Evolutionary conservation across 2,113 vertebrate species (phyloP), one percentile per base, ranked within the genome.

Genomic region (Saccopteryx leptura): DNA sequence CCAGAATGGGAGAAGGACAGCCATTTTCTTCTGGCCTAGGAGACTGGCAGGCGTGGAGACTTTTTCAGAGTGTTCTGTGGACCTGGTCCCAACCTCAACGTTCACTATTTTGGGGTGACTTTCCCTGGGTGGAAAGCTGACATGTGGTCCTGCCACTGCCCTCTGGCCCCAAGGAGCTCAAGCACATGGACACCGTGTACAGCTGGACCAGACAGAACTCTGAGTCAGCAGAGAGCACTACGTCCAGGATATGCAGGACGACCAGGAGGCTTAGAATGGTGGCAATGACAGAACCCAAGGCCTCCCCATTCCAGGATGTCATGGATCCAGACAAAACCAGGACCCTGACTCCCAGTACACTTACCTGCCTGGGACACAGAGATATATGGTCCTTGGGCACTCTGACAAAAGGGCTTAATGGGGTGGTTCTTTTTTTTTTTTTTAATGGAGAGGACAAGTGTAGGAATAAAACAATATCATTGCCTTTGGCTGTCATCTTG

Each of bases 161-260:
- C 80, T 71, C 48, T 3, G 3, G 39, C 79, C 79, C 76, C 19
- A 24, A 11, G 3, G 63, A 54, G 78, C 69, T 92, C 60, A 54
- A 82, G 74, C 48, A 65, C 26, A 72, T 8, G 56, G 79, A 63
- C 0, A 0, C 52, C 0, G 0, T 24, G 69, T 66, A n/a, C 39
- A 56, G 79, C 58, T 82, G 87, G 33, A 54, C 24, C 91, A 88
- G 84, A 91, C 94, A 90, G 82, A 96, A 79, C 69, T 90, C 83
- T 63, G 85, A 69, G 50, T 88, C 69, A 87, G 88, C 94, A 95
- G 92, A 95, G 66, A 87, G 78, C 39, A 39, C 83, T 46, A 69
- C 26, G 21, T 79, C 72, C 7, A 14, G 28, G 48, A 23, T 24
- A 28, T 9, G 65, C 63, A 66, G 74, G 60, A 33, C 0, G 3